These are phyloP conservation scores for Heterohyrax brucei DNA, from an alignment of 2,797 vertebrate species.

Conservation along the genomic window DNA sequence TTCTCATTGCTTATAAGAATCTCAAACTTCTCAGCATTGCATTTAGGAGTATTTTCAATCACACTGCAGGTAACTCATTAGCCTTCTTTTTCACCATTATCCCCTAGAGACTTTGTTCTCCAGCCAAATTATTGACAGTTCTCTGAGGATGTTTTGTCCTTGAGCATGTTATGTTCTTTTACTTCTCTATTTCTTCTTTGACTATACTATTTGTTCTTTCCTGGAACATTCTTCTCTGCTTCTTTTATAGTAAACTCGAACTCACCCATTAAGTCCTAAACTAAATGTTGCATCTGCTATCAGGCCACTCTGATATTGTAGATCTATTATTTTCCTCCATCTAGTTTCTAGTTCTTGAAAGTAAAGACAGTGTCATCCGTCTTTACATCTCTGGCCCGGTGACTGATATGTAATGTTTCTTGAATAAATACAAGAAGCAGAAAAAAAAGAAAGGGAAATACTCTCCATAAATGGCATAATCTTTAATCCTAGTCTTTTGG, in stretches of 20 bases:
- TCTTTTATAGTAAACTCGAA: conserved; percentile 57
- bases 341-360: conserved; percentile 27
- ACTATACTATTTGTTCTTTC: conserved; percentile 26
- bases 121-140: conserved; percentile 30
- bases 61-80: background rate
- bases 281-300: conserved; percentile 48
- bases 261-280: conserved; percentile 20
- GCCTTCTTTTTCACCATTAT: conserved; percentile 22
- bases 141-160: background rate
- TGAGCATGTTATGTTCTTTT: conserved; percentile 36
- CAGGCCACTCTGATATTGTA: background rate
- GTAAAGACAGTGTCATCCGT: background rate
- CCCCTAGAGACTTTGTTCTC: background rate
- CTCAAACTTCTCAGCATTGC: background rate
- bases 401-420: conserved; percentile 29
- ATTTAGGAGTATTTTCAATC: conserved; percentile 31
- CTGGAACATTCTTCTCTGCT: background rate
- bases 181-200: conserved; percentile 65
- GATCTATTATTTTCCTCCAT: background rate
- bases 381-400: conserved; percentile 1
- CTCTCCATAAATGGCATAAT: conserved; percentile 31
- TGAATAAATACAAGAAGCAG: conserved; percentile 19
- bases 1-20: conserved; percentile 41
- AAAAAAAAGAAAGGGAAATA: conserved; percentile 20
- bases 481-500: background rate